phyloP scores from a whole-genome alignment of 2,113 vertebrate genomes.

The Colossoma macropomum region DNA sequence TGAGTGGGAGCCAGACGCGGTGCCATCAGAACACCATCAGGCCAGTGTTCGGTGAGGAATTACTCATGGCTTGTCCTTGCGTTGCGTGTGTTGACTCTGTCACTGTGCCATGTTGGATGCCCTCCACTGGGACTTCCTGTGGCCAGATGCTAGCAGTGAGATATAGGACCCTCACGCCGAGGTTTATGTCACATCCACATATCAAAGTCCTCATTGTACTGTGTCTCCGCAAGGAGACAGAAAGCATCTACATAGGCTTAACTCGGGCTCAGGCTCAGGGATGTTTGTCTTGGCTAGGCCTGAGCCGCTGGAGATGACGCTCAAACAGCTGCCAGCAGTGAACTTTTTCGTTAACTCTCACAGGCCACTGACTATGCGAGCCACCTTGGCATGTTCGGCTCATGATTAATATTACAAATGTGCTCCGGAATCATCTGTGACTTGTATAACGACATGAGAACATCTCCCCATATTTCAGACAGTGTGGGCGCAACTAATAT shows the following conservation, averaged over 20 bases:
- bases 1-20: slow-evolving; percentile 52
- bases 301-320: slow-evolving; percentile 58
- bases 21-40: slow-evolving; percentile 53
- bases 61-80: slow-evolving; percentile 61
- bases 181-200: slow-evolving; percentile 33
- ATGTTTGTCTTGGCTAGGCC: slow-evolving; percentile 68
- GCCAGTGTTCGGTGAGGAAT: slow-evolving; percentile 51
- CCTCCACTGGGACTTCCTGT: slow-evolving; percentile 68
- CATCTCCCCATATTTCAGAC: slow-evolving; percentile 29
- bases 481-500: slow-evolving; percentile 6
- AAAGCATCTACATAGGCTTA: slow-evolving; percentile 62
- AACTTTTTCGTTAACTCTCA: slow-evolving; percentile 67
- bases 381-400: slow-evolving; percentile 68
- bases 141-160: slow-evolving; percentile 67
- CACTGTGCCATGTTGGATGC: slow-evolving; percentile 71
- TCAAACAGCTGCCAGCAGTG: slow-evolving; percentile 64
- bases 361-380: slow-evolving; percentile 66
- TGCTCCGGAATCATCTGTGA: slow-evolving; percentile 38
- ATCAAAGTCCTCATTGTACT: slow-evolving; percentile 30
- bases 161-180: slow-evolving; percentile 8
- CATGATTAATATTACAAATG: slow-evolving; percentile 65
- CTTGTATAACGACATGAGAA: slow-evolving; percentile 36
- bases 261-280: slow-evolving; percentile 23
- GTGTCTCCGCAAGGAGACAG: slow-evolving; percentile 9
- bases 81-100: slow-evolving; percentile 69